phyloP scores from a whole-genome alignment of 2,888 invertebrate genomes.

The Philaethria dido region DNA sequence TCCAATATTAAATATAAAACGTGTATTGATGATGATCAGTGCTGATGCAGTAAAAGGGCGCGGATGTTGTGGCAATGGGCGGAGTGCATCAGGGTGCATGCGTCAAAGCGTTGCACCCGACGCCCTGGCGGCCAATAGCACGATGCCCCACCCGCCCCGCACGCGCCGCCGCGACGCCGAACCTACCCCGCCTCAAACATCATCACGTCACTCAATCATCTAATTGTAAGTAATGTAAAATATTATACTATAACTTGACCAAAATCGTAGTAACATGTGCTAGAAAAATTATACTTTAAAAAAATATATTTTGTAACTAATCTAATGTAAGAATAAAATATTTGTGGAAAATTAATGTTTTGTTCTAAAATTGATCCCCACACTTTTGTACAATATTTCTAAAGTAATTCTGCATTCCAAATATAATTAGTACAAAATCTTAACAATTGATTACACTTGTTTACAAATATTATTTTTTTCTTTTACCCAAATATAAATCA shows the following conservation, averaged over 20 bases:
- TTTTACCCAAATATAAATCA: too few relatives aligned
- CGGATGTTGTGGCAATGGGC: constrained; percentile 40
- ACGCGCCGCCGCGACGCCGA: constrained; percentile 36
- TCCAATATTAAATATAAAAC: background rate
- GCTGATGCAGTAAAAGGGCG: constrained; percentile 22
- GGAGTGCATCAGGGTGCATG: constrained; percentile 44
- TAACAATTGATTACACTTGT: too few relatives aligned
- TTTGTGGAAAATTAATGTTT: too few relatives aligned
- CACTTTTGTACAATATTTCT: too few relatives aligned
- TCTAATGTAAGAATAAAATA: too few relatives aligned
- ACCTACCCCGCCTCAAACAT: constrained; percentile 36
- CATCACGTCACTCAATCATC: constrained; percentile 36
- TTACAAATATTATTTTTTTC: too few relatives aligned
- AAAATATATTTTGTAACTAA: too few relatives aligned
- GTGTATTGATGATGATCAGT: constrained; percentile 1
- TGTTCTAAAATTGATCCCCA: too few relatives aligned
- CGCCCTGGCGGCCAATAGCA: constrained; percentile 42
- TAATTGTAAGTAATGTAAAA: constrained; percentile 3
- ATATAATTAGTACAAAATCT: too few relatives aligned
- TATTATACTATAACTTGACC: constrained; percentile 11
- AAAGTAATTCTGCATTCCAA: too few relatives aligned
- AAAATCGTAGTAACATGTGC: too few relatives aligned
- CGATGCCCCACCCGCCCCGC: constrained; percentile 41
- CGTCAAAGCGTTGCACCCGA: constrained; percentile 36
- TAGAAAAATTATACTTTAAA: too few relatives aligned